phyloP scores from a whole-genome alignment of 35 echinoderm and acorn worm genomes.

The Anneissia japonica region DNA sequence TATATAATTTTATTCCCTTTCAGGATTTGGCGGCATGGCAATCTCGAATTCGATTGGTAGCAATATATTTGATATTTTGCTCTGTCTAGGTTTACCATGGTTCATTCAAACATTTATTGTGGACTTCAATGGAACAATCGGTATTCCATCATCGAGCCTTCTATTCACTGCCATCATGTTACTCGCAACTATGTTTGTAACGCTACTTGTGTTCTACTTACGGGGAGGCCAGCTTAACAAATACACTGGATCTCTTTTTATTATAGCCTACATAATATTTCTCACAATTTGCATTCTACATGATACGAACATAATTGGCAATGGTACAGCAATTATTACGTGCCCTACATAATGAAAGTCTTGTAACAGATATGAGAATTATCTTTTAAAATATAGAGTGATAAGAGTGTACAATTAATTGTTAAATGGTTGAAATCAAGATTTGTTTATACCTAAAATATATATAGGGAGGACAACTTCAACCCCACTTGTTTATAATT shows the following conservation, averaged over 20 bases:
- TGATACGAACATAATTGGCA: too few species aligned
- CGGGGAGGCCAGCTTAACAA: background rate
- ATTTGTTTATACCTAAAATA: too few species aligned
- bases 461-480: too few species aligned
- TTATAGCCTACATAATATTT: background rate
- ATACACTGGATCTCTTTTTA: background rate
- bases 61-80: constrained; percentile 88
- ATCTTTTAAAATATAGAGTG: too few species aligned
- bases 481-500: too few species aligned
- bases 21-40: constrained; percentile 84
- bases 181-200: background rate
- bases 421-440: too few species aligned
- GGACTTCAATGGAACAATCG: background rate
- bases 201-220: background rate
- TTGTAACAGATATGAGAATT: too few species aligned
- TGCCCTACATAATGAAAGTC: too few species aligned
- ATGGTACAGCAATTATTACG: too few species aligned
- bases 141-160: background rate
- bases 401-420: too few species aligned
- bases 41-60: constrained; percentile 92
- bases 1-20: background rate
- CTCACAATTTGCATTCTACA: background rate
- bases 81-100: constrained; percentile 90
- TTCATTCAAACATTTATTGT: constrained; percentile 67
- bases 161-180: background rate